phyloP scores from a whole-genome alignment of 2,797 vertebrate genomes.

The Danio aesculapii region DNA sequence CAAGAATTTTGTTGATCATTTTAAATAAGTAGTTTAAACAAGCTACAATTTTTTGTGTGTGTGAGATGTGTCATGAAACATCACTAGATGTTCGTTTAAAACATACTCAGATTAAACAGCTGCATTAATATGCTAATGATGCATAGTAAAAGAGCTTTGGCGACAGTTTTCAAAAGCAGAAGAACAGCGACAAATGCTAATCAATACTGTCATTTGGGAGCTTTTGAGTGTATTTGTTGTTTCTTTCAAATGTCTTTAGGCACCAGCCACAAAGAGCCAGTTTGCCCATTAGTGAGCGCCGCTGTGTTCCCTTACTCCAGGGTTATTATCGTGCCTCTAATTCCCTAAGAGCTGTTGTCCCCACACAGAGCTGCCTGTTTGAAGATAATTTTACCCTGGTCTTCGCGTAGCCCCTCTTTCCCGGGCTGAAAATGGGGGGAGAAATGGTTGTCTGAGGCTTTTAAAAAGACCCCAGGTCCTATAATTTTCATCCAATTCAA shows the following conservation, averaged over 20 bases:
- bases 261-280: slow-evolving; percentile 64
- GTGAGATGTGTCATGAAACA: neutral
- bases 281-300: slow-evolving; percentile 64
- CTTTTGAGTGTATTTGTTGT: slow-evolving; percentile 30
- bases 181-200: slow-evolving; percentile 31
- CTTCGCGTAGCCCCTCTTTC: slow-evolving; percentile 47
- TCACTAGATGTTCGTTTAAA: neutral
- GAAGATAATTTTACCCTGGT: slow-evolving; percentile 69
- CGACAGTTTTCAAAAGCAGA: slow-evolving; percentile 29
- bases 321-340: slow-evolving; percentile 76
- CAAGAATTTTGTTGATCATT: too few relatives aligned
- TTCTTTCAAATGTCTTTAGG: slow-evolving; percentile 55
- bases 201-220: slow-evolving; percentile 53
- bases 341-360: slow-evolving; percentile 68
- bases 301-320: slow-evolving; percentile 47
- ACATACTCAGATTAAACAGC: neutral
- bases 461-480: slow-evolving; percentile 68
- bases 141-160: slow-evolving; percentile 10
- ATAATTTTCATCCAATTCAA: slow-evolving; percentile 76
- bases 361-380: slow-evolving; percentile 66
- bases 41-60: neutral
- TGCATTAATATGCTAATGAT: neutral
- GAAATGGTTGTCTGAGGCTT: slow-evolving; percentile 64
- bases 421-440: slow-evolving; percentile 60
- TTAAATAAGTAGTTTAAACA: too few relatives aligned